Percentiles rank a stretch among this genome's conserved stretches.
Conservation (phyloP, 1,140 invertebrate species). For the Diachasmimorpha longicaudata region DNA sequence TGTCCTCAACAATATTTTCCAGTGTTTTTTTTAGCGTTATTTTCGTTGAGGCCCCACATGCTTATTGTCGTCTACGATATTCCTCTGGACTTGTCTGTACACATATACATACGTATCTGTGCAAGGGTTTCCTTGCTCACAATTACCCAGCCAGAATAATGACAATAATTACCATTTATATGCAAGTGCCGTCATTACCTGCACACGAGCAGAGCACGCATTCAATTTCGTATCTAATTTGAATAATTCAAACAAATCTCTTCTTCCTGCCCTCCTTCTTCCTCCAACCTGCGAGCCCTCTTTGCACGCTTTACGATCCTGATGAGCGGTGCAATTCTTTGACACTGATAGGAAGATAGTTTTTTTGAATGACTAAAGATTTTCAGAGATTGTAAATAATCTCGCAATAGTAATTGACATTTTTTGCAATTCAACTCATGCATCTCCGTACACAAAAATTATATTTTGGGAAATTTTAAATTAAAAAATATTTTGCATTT, state of each 20-base stretch:
- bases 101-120: conserved; percentile 6
- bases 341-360: not conserved
- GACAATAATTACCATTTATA: conserved; percentile 65
- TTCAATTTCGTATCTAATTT: conserved; percentile 65
- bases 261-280: conserved; percentile 61
- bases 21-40: not conserved
- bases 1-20: not conserved
- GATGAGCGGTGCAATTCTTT: conserved; percentile 14
- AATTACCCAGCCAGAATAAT: conserved; percentile 56
- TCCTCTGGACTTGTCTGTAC: not conserved
- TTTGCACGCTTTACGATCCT: conserved; percentile 59
- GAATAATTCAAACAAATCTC: conserved; percentile 65
- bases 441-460: no score
- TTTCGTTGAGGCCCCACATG: not conserved
- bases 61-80: conserved; percentile 5
- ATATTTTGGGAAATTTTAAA: no score
- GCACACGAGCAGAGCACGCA: conserved; percentile 63
- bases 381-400: not conserved
- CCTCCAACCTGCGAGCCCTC: conserved; percentile 30
- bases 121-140: conserved; percentile 28
- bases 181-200: conserved; percentile 64
- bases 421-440: no score
- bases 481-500: no score
- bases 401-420: no score
- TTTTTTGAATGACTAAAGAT: not conserved